Base-by-base conservation (phyloP, 2,797 vertebrate species). In the Cyclura pinguis region DNA sequence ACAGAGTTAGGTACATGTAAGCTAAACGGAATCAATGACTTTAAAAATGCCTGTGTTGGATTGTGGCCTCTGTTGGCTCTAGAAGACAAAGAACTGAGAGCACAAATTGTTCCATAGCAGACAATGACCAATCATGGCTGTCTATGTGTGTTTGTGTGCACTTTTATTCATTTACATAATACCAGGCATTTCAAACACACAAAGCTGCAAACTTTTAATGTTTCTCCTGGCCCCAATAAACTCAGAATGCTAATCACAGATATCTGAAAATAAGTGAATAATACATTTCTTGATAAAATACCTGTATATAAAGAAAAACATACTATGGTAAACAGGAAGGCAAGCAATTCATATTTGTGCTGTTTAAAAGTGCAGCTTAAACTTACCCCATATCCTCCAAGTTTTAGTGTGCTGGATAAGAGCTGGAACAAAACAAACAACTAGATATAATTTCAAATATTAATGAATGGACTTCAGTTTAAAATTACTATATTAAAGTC, bases 51-150 rank as follows among this genome's bases (percentile, higher is more conserved):
- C 38, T 84, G 4, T 50, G 52, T 74, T 88, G 55, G 80, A 74
- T 62, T 83, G 52, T 47, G n/a, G 67, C 50, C 50, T 52, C 4
- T 64, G 76, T n/a, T 42, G 62, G 57, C 38, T 64, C 29, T 62
- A 20, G 22, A 77, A n/a, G 55, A 50, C 20, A 64, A 42, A 50
- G 55, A 84, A 67, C 29, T 24, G 32, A 52, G 38, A 77, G 9
- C 59, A 84, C 73, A 84, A 89, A 89, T 42, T 77, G 18, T 89
- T 89, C 72, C 42, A 35, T 14, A 64, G 42, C 14, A 52, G 47
- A 77, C 14, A 77, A 59, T 84, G 72, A 16, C 29, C 62, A 1
- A 84, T 32, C 52, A 47, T 74, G 27, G 18, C 6, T 74, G 20
- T 72, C 35, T 76, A 38, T 38, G 50, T 22, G 9, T 35, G 42